Evolutionary conservation across 2,113 vertebrate genomes (phyloP), one percentile per base, ranked within the genome.

Genomic region (Sciurus niger): DNA sequence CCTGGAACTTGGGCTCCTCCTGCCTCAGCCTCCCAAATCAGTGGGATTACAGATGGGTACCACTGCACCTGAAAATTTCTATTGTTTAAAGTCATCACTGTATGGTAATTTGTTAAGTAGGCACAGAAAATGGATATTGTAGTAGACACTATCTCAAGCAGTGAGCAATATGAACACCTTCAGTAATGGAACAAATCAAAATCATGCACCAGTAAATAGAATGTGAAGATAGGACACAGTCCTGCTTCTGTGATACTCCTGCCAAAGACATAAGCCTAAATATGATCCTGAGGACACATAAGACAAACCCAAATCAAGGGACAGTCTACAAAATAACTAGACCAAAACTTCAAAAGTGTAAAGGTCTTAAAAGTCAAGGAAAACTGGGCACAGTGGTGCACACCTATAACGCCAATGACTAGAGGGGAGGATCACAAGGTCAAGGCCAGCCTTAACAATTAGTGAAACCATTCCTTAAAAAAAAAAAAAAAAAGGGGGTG

Each of bases 271-370:
- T 12, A 79, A 37, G 79, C 65, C 58, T 51, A 91, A 91, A 51
- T 60, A 60, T 46, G 48, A 60, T 77, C 12, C 63, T 8, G 22
- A 88, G 67, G 32, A 76, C 82, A 68, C 13, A 74, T 63, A 28
- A 67, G 51, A 91, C 28, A 85, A 89, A 72, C 60, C 65, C 32
- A 67, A 34, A 48, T 4, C 22, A 13, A 58, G 32, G 58, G 76
- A 68, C 55, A 58, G 55, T 58, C 20, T 22, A 58, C 55, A 58
- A 58, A 53, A 70, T 70, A 84, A 70, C 51, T 43, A 30, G 17
- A 48, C 11, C 73, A 11, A 70, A 89, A 79, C 28, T 85, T 72
- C 58, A 85, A 72, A 93, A 89, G 65, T 89, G 34, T 91, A 46
- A 80, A 86, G 51, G 40, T 84, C 53, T 28, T 87, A 25, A 70